Conservation (phyloP, 2,113 vertebrate species). For the Clarias macrocephalus region DNA sequence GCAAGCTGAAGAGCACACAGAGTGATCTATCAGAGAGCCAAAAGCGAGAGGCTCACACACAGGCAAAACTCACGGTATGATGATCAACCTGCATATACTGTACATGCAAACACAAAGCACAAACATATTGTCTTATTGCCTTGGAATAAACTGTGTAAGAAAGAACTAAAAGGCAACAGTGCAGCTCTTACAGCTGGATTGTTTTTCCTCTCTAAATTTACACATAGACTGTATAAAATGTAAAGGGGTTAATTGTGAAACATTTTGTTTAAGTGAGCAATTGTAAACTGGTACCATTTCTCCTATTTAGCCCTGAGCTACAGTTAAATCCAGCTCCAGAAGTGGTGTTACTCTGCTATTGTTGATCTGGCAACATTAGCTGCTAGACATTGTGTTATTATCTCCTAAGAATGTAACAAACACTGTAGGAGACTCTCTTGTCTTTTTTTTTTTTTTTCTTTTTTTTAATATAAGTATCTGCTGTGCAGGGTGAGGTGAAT, state of each 20-base stretch:
- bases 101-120: not conserved
- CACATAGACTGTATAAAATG: not conserved
- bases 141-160: not conserved
- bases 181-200: not conserved
- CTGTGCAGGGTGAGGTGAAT: slow-evolving; percentile 1
- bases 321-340: not conserved
- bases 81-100: not conserved
- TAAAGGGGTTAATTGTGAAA: not conserved
- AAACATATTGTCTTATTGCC: not conserved
- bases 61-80: slow-evolving; percentile 71
- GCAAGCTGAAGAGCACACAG: slow-evolving; percentile 71
- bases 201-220: not conserved
- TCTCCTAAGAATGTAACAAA: not conserved
- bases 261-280: not conserved
- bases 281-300: not conserved
- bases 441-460: not conserved
- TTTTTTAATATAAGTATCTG: not conserved
- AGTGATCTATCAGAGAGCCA: slow-evolving; percentile 70
- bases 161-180: not conserved
- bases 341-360: slow-evolving; percentile 20
- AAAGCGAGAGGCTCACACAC: slow-evolving; percentile 69
- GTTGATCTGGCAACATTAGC: slow-evolving; percentile 11
- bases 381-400: slow-evolving; percentile 10
- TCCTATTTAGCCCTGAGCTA: not conserved
- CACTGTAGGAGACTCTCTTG: not conserved